Evolutionary conservation across 2,113 vertebrate species (phyloP).

Genomic region (Mormoops blainvillei): DNA sequence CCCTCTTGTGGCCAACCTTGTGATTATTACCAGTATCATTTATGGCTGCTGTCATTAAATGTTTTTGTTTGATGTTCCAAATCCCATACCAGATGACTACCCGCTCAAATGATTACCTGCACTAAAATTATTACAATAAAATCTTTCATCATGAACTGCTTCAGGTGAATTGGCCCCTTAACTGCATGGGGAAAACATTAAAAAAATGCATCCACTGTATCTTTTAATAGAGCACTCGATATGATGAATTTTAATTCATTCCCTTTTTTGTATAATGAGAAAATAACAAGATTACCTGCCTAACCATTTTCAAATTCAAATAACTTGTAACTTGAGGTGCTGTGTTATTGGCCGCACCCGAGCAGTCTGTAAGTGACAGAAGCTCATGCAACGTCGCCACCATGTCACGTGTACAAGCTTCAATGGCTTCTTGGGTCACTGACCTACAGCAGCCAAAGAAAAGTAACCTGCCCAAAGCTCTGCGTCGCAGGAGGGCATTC

Average conservation of each 20-base stretch:
- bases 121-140: slow-evolving; percentile 23
- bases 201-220: background rate
- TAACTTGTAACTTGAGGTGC: background rate
- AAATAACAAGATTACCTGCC: background rate
- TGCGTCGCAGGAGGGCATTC: background rate
- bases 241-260: background rate
- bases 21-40: slow-evolving; percentile 46
- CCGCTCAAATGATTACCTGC: background rate
- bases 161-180: background rate
- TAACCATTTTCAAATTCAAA: background rate
- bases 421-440: background rate
- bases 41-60: background rate
- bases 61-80: slow-evolving; percentile 6
- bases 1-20: slow-evolving; percentile 83
- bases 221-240: slow-evolving; percentile 5
- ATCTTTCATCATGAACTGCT: background rate
- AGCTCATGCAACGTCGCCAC: background rate
- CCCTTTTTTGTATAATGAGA: background rate
- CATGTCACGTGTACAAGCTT: background rate
- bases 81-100: background rate
- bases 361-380: background rate
- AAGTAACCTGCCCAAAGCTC: background rate
- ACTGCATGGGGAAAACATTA: background rate
- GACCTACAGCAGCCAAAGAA: background rate
- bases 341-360: background rate